Percentiles rank a stretch among this genome's conserved stretches.
phyloP scores from a whole-genome alignment of 2,113 vertebrate species.

The Alethe diademata region DNA sequence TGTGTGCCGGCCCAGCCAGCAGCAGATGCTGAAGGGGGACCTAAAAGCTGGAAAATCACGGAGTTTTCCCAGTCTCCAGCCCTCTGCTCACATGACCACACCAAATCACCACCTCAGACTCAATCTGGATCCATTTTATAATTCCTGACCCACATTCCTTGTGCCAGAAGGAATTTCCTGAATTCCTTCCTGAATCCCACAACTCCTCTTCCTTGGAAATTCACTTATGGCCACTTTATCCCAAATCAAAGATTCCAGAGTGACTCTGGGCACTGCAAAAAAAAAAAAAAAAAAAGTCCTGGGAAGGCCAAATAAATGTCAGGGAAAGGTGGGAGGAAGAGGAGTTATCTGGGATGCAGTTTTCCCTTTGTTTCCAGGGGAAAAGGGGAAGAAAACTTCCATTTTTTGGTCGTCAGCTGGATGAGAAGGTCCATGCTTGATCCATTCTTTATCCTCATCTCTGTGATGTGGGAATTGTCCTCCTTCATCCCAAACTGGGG shows the following conservation, averaged over 20 bases:
- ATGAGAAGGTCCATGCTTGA: not conserved
- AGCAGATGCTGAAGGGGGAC: not conserved
- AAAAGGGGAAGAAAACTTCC: not conserved
- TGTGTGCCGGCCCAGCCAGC: no score
- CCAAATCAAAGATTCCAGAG: not conserved
- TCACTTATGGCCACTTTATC: not conserved
- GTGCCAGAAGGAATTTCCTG: not conserved
- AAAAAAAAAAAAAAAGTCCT: not conserved
- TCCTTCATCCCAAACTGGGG: not conserved
- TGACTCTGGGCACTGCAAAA: not conserved
- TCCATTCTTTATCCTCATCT: rapidly evolving
- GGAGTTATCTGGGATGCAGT: rapidly evolving
- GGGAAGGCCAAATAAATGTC: not conserved
- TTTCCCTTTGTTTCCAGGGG: not conserved
- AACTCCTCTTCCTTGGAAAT: not conserved
- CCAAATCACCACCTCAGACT: not conserved
- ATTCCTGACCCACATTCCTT: not conserved
- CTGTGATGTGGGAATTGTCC: rapidly evolving
- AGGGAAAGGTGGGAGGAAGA: not conserved
- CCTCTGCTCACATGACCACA: rapidly evolving
- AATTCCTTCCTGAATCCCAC: not conserved
- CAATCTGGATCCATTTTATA: rapidly evolving
- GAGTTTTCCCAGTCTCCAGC: not conserved
- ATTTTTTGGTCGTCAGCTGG: not conserved
- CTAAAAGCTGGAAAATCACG: rapidly evolving